Percentiles rank a stretch among this genome's conserved stretches.
Evolutionary conservation across 2,113 vertebrate species (phyloP).

Genomic region (Gracilinanus agilis): DNA sequence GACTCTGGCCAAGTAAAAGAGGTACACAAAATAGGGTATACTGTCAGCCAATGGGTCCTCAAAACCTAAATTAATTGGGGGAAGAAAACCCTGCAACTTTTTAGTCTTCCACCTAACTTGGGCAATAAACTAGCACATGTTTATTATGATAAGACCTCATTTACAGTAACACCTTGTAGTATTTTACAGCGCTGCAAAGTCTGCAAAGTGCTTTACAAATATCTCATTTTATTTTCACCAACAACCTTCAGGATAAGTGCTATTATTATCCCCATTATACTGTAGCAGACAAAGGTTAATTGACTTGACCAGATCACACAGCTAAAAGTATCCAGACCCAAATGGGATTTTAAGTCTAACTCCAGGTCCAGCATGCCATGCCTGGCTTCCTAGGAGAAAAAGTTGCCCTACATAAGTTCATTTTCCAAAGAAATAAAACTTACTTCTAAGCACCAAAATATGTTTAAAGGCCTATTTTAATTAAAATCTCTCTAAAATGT

Average conservation of each 20-base stretch:
- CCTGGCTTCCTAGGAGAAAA: not conserved
- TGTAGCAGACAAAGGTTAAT: not conserved
- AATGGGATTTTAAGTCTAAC: not conserved
- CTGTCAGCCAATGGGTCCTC: not conserved
- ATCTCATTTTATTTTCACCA: not conserved
- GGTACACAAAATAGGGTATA: not conserved
- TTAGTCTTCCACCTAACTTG: not conserved
- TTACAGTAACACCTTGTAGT: not conserved
- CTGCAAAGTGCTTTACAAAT: not conserved
- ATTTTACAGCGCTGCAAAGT: not conserved
- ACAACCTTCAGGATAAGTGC: not conserved
- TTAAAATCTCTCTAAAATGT: not conserved
- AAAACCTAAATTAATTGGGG: not conserved
- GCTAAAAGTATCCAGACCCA: not conserved
- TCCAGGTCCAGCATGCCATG: not conserved
- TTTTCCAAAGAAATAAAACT: not conserved
- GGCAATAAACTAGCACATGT: constrained; percentile 1
- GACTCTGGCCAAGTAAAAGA: not conserved
- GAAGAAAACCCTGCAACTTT: not conserved
- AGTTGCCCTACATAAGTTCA: not conserved
- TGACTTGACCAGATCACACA: not conserved
- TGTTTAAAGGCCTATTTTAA: not conserved
- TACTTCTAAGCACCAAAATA: not conserved
- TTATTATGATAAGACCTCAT: constrained; percentile 3
- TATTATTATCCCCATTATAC: not conserved